Evolutionary conservation across 2,797 vertebrate species (phyloP).

Genomic region (Centroberyx gerrardi): DNA sequence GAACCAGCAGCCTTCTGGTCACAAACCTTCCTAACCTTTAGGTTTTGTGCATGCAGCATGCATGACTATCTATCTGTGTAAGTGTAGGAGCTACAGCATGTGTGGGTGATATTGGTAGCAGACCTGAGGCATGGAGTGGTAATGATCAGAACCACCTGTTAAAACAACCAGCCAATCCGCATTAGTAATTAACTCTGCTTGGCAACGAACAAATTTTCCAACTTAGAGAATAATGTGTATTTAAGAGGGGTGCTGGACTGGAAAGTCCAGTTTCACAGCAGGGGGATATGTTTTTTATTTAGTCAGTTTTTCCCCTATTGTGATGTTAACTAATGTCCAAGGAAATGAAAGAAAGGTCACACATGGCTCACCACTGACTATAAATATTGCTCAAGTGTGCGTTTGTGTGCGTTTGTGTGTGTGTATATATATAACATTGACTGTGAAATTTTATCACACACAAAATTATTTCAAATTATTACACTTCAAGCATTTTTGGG

Average conservation of each 20-base stretch:
- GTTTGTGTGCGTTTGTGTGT: neutral
- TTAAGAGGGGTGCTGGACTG: conserved; percentile 35
- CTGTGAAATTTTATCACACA: no score
- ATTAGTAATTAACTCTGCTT: conserved; percentile 51
- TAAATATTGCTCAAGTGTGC: neutral
- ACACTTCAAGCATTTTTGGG: no score
- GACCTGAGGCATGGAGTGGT: conserved; percentile 15
- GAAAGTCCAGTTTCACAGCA: conserved; percentile 49
- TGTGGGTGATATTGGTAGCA: conserved; percentile 23
- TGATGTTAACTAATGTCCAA: conserved; percentile 22
- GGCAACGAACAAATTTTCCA: conserved; percentile 61
- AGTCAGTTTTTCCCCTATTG: conserved; percentile 45
- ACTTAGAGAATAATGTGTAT: conserved; percentile 50
- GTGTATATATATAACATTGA: neutral
- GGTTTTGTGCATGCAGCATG: neutral
- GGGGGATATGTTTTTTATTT: conserved; percentile 30
- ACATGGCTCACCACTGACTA: neutral
- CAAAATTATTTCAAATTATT: no score
- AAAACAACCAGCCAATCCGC: conserved; percentile 46
- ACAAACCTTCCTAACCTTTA: neutral
- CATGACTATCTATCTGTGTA: neutral
- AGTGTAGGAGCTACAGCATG: neutral
- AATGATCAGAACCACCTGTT: conserved; percentile 67
- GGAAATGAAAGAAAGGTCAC: conserved; percentile 31
- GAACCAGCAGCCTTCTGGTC: neutral